Evolutionary conservation across 92 coral and sea anemone species (phyloP), one percentile per base, ranked within the genome.

Genomic region (Montipora capitata): DNA sequence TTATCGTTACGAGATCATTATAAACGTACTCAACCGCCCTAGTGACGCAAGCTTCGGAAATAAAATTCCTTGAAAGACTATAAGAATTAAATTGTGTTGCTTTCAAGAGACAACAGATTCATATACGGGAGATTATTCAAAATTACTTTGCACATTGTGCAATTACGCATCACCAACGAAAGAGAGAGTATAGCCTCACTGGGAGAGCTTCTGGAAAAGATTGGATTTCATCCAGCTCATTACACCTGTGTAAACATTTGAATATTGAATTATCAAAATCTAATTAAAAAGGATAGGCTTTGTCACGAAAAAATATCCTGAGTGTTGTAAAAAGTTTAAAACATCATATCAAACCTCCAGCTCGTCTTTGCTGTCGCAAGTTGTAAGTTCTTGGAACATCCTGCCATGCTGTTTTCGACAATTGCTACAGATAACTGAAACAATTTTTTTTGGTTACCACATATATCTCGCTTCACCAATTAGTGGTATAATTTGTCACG

Each of bases 171-270:
- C 67, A 61, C 67, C 67, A 12, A 61, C 1, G 67, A 61, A 61
- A 61, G 18, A 0, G 67, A 61, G 67, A 61, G 67, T 0, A 61
- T 17, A 61, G 1, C 67, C 67, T 61, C 67, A 61, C 14, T 13
- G 67, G 67, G 67, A 61, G 67, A 61, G 18, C 67, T 61, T 7
- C 7, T 61, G 51, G 51, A 44, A 44, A 44, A 44, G 8, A 44
- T 12, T 61, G 18, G 67, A 13, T 61, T 61, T 61, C 67, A 13
- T 61, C 67, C 67, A 61, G 67, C 67, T 61, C 67, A 61, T 61
- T 61, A 61, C 67, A 61, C 67, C 67, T 61, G 67, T 61, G 67
- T 61, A 61, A 61, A 61, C 35, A 61, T 61, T 61, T 61, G 67
- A 61, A 61, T 61, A 61, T 61, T 61, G 67, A 61, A 61, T 61